phyloP scores from a whole-genome alignment of 2,888 invertebrate genomes.

The Brachyopa scutellaris region DNA sequence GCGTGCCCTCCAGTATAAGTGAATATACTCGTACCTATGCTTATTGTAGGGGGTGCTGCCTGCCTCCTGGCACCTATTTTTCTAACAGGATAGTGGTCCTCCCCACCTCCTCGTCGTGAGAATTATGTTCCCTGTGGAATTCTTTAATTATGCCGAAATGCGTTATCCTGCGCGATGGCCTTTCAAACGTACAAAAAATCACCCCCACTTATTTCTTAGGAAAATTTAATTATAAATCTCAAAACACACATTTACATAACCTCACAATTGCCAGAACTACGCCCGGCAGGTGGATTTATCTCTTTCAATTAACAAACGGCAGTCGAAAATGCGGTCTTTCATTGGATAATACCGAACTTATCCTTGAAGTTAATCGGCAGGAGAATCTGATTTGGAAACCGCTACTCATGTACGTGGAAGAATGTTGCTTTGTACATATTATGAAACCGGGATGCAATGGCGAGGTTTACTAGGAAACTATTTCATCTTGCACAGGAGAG shows the following conservation, averaged over 20 bases:
- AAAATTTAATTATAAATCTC: constrained; percentile 54
- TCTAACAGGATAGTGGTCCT: neutral
- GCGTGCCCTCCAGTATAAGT: neutral
- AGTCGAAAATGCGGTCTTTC: neutral
- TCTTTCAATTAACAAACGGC: constrained; percentile 45
- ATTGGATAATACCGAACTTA: neutral
- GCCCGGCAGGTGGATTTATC: constrained; percentile 45
- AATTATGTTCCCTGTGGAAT: constrained; percentile 37
- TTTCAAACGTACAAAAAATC: neutral
- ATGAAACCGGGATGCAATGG: neutral
- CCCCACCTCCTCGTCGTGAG: neutral
- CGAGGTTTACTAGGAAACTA: no score
- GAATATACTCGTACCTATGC: neutral
- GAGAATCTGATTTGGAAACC: neutral
- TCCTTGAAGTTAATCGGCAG: neutral
- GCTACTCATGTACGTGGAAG: neutral
- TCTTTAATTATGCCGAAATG: constrained; percentile 43
- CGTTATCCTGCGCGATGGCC: constrained; percentile 18
- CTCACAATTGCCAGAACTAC: constrained; percentile 42
- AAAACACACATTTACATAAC: constrained; percentile 27
- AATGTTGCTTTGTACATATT: neutral
- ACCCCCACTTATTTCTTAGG: neutral
- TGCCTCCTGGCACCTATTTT: neutral
- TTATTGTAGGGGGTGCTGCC: neutral
- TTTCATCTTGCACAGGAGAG: no score